A percentile compares a stretch with the other conserved stretches of the same genome.
Conservation (phyloP, 2,113 vertebrate genomes). For the Protobothrops flavoviridis region DNA sequence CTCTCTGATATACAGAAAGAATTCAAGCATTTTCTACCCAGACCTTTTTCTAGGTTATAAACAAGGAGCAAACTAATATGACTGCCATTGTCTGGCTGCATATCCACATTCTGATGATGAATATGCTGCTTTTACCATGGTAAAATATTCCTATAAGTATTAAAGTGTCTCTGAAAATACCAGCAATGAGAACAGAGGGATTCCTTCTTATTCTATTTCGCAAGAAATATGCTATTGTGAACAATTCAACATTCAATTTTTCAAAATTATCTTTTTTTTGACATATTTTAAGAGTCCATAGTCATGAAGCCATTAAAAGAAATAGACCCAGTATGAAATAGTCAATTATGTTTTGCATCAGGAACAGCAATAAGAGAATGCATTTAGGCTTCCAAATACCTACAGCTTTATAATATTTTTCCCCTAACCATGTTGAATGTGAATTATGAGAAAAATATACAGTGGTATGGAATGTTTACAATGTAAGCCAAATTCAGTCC, state of each 20-base stretch:
- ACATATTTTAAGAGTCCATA: constrained; percentile 30
- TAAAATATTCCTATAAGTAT: constrained; percentile 23
- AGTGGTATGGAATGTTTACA: constrained; percentile 20
- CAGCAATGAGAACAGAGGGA: background rate
- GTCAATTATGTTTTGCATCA: constrained; percentile 31
- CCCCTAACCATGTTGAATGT: constrained; percentile 5
- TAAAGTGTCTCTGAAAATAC: constrained; percentile 6
- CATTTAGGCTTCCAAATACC: constrained; percentile 28
- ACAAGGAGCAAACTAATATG: background rate
- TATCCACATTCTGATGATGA: background rate
- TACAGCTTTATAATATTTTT: constrained; percentile 26
- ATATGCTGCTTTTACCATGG: constrained; percentile 1
- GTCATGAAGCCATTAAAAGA: constrained; percentile 16
- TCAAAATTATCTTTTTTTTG: constrained; percentile 15
- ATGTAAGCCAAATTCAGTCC: constrained; percentile 1
- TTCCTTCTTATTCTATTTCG: constrained; percentile 20
- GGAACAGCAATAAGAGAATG: constrained; percentile 16
- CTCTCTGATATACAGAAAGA: background rate
- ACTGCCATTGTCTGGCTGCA: background rate
- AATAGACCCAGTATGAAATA: constrained; percentile 27
- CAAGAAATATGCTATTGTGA: background rate
- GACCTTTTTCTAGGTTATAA: background rate
- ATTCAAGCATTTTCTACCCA: background rate
- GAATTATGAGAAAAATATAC: background rate
- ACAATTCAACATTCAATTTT: constrained; percentile 21